phyloP scores from a whole-genome alignment of 2,113 vertebrate species.

The Hepsetus odoe region DNA sequence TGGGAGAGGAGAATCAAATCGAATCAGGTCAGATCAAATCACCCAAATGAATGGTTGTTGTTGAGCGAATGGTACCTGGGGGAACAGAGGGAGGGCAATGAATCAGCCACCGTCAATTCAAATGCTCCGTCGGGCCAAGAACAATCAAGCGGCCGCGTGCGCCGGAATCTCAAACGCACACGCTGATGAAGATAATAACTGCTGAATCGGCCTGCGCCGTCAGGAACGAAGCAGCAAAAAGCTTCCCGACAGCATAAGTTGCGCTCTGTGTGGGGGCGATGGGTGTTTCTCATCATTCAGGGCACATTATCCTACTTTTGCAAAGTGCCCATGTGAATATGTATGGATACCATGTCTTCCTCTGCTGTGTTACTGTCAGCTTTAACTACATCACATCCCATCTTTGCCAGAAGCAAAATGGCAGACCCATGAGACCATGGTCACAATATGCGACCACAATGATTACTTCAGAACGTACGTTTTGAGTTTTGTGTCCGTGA shows the following conservation, averaged over 20 bases:
- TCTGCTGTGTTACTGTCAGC: not conserved
- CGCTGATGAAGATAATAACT: slow-evolving; percentile 4
- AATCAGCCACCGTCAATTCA: slow-evolving; percentile 21
- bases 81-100: slow-evolving; percentile 19
- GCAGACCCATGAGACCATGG: not conserved
- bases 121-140: not conserved
- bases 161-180: not conserved
- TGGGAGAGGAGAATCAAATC: slow-evolving; percentile 43
- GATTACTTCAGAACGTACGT: not conserved
- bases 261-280: not conserved
- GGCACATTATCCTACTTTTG: not conserved
- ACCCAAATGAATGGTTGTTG: slow-evolving; percentile 41
- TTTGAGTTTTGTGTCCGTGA: not conserved
- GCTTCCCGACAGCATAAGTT: not conserved
- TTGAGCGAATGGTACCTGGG: slow-evolving; percentile 25
- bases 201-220: not conserved
- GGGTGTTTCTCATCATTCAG: not conserved
- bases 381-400: not conserved
- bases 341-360: not conserved
- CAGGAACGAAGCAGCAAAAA: not conserved
- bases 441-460: not conserved
- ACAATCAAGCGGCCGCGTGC: not conserved
- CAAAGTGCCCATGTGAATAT: not conserved
- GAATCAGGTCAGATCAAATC: slow-evolving; percentile 51
- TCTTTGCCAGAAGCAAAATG: not conserved